Conservation (phyloP, 2,113 vertebrate species). For the Cebus imitator region DNA sequence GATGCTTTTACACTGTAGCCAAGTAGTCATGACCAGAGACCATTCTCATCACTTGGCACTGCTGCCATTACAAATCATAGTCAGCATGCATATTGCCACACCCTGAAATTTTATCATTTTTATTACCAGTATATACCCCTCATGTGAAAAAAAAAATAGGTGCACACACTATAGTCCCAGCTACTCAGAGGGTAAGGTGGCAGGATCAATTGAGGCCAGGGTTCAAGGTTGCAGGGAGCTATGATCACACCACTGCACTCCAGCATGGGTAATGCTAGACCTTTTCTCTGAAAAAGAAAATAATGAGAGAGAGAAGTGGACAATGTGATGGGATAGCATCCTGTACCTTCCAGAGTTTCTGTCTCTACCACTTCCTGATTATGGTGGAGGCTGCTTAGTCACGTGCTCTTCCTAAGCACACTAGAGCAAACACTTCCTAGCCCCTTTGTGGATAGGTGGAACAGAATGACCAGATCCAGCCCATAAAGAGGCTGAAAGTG, state of each 20-base stretch:
- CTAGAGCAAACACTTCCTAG: not conserved
- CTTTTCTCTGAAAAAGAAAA: not conserved
- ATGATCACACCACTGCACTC: too few species aligned
- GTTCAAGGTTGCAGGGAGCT: too few species aligned
- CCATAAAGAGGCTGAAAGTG: not conserved
- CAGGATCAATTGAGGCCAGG: too few species aligned
- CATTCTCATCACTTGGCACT: not conserved
- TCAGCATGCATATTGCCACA: not conserved
- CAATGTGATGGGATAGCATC: not conserved
- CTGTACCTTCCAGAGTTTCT: not conserved
- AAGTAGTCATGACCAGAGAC: not conserved
- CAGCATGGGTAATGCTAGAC: too few species aligned
- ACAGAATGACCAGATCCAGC: not conserved
- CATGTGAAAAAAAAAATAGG: not conserved
- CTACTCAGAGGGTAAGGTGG: too few species aligned
- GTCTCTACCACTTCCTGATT: not conserved
- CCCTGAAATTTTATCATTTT: not conserved
- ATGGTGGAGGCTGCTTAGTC: not conserved
- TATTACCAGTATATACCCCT: not conserved
- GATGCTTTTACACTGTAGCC: not conserved
- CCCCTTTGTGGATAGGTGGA: not conserved
- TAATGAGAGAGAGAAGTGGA: not conserved
- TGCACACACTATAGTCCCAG: too few species aligned
- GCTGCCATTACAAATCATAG: not conserved
- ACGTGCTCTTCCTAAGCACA: not conserved